Percentiles rank a stretch among this genome's conserved stretches.
Conservation (phyloP, 2,113 vertebrate genomes). For the Tursiops truncatus region DNA sequence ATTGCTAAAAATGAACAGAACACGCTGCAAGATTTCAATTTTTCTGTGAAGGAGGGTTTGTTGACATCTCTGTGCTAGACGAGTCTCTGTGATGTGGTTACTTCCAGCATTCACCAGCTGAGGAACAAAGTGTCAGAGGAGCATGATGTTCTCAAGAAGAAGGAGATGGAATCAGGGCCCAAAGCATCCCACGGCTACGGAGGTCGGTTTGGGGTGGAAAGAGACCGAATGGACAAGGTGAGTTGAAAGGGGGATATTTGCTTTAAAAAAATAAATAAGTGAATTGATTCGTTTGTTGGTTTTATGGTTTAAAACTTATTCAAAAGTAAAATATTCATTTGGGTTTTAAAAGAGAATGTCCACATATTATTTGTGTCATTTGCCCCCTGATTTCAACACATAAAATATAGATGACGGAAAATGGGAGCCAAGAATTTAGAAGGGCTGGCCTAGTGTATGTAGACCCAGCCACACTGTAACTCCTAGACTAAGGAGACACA, state of each 20-base stretch:
- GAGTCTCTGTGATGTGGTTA: not conserved
- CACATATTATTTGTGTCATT: not conserved
- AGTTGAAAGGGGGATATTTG: not conserved
- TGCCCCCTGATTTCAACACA: not conserved
- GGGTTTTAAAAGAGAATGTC: not conserved
- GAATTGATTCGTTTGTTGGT: not conserved
- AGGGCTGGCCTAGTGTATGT: not conserved
- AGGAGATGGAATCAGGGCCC: slow-evolving; percentile 88
- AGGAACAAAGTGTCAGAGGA: slow-evolving; percentile 91
- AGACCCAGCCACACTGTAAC: not conserved
- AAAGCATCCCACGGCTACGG: slow-evolving; percentile 97
- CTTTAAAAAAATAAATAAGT: not conserved
- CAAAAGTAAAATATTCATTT: not conserved
- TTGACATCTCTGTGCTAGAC: not conserved
- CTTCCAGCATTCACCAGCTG: slow-evolving; percentile 90
- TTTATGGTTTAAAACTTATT: slow-evolving; percentile 21
- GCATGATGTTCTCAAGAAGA: slow-evolving; percentile 92
- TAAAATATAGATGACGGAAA: not conserved
- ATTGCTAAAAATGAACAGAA: not conserved
- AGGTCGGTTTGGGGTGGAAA: slow-evolving; percentile 95
- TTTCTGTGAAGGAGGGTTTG: not conserved
- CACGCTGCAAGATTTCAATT: not conserved
- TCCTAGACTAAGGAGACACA: not conserved
- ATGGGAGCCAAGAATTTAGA: not conserved
- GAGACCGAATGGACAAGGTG: slow-evolving; percentile 97